Conservation (phyloP, 1,140 invertebrate species). For the Sitophilus oryzae region DNA sequence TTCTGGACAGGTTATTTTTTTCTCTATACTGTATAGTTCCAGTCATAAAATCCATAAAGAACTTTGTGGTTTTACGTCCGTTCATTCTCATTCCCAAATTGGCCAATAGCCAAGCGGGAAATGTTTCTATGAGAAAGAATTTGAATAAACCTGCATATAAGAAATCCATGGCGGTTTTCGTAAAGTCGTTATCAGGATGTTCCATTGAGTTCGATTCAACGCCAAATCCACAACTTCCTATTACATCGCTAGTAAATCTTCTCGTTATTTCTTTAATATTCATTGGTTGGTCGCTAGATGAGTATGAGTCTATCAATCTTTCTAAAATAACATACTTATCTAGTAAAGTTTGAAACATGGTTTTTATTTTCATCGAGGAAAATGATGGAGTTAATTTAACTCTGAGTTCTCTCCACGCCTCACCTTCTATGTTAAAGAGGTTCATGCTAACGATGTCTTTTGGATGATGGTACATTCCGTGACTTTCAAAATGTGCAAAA, state of each 20-base stretch:
- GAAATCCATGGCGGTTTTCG: too few species aligned
- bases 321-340: neutral
- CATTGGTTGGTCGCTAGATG: neutral
- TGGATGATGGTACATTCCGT: conserved; percentile 45
- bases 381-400: conserved; percentile 46
- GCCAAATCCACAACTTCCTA: conserved; percentile 11
- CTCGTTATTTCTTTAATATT: conserved; percentile 10
- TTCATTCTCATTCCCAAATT: neutral
- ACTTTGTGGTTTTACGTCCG: conserved; percentile 16
- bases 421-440: conserved; percentile 43
- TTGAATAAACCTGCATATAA: neutral
- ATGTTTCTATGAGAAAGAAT: neutral
- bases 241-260: conserved; percentile 28
- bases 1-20: conserved; percentile 26
- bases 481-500: conserved; percentile 46
- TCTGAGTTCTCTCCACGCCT: conserved; percentile 46
- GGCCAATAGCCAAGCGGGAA: neutral
- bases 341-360: conserved; percentile 36
- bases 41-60: conserved; percentile 35
- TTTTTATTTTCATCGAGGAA: conserved; percentile 47
- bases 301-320: neutral
- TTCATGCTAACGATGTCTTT: conserved; percentile 45
- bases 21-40: conserved; percentile 39
- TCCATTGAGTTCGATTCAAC: neutral
- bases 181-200: neutral